phyloP scores from a whole-genome alignment of 2,888 invertebrate species.

The Polydrusus pterygomalis region DNA sequence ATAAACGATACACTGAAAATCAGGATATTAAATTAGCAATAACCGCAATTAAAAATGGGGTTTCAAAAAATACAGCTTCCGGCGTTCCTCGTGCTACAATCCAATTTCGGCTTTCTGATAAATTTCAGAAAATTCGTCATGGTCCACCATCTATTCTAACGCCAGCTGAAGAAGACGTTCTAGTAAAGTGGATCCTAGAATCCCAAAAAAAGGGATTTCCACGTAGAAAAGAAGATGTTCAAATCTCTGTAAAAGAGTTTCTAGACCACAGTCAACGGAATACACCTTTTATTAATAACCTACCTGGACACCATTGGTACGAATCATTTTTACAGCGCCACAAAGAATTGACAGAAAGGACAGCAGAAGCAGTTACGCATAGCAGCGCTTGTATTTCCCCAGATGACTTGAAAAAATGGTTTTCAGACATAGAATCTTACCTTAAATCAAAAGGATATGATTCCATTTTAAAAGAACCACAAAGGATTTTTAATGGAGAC shows the following conservation, averaged over 20 bases:
- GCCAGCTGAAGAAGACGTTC: slow-evolving; percentile 11
- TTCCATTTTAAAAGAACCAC: too few relatives aligned
- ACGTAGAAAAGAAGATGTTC: slow-evolving; percentile 22
- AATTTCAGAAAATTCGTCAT: slow-evolving; percentile 15
- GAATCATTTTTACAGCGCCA: too few relatives aligned
- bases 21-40: neutral
- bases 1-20: neutral
- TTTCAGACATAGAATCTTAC: too few relatives aligned
- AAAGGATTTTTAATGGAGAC: too few relatives aligned
- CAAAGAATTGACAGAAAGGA: too few relatives aligned
- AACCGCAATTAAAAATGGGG: slow-evolving; percentile 8
- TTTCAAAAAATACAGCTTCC: slow-evolving; percentile 13
- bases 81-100: slow-evolving; percentile 21
- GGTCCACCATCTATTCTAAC: slow-evolving; percentile 26
- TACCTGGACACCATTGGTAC: slow-evolving; percentile 20
- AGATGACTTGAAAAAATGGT: too few relatives aligned
- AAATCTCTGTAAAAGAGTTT: slow-evolving; percentile 26
- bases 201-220: slow-evolving; percentile 11
- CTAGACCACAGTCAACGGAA: slow-evolving; percentile 3
- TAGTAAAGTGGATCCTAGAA: slow-evolving; percentile 19
- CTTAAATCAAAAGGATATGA: too few relatives aligned
- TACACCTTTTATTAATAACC: slow-evolving; percentile 14
- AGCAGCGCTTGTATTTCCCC: too few relatives aligned
- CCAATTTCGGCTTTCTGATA: slow-evolving; percentile 23
- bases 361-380: too few relatives aligned